Evolutionary conservation across 2,113 vertebrate species (phyloP), one percentile per base, ranked within the genome.

Genomic region (Lasiurus borealis): DNA sequence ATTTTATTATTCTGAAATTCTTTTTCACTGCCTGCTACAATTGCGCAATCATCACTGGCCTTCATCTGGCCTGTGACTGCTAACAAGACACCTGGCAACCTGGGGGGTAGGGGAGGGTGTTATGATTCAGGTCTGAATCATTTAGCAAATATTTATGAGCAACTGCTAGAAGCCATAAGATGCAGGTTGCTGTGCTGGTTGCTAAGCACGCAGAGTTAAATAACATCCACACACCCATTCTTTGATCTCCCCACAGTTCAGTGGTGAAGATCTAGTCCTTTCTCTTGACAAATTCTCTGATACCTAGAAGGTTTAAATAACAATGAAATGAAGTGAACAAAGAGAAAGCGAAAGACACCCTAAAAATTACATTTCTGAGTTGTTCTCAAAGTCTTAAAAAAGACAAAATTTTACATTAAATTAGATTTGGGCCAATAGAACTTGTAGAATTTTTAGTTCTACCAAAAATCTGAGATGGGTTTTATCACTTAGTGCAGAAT

Each of bases 61-160:
- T 92, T 84, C 48, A 77, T 84, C 25, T 71, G 27, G 18, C 83
- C 13, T 85, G 27, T 77, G 90, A 84, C 82, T 90, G 31, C 69
- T 95, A 92, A 94, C 31, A 68, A 14, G 76, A 87, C 84, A 97
- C 96, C 96, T 96, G 96, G 88, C 12, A 90, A 44, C 76, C 48
- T 25, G 1, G n/a, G 1, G 19, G 21, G 19, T 8, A 9, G 57
- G 23, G 10, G 23, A 9, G 9, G 89, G 83, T 91, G 87, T 75
- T 91, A 71, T 86, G 50, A n/a, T 86, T 44, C 23, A 80, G n/a
- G 50, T 92, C 40, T 95, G 95, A 96, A 34, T 97, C 94, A 95
- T 85, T 93, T 31, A 57, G 72, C 95, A 96, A 96, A 93, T 97
- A 95, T 96, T 96, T 97, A 95, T 81, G 75, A 92, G 54, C 72